Base-by-base conservation (phyloP, 2,113 vertebrate species). In the Eclectus roratus region DNA sequence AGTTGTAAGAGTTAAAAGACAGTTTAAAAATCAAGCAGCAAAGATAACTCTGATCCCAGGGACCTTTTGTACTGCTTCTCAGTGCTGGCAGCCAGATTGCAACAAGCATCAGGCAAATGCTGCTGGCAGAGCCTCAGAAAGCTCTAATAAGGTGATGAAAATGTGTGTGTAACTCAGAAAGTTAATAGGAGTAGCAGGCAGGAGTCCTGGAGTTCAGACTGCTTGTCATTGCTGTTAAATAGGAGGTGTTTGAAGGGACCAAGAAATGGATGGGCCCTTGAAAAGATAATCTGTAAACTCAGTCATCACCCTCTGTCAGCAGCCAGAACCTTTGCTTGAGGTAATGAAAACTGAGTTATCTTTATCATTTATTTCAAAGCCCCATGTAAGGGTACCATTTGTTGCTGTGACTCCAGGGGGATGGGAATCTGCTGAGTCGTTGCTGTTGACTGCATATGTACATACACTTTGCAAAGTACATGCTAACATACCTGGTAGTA, bases 321-420 rank as follows among this genome's bases (percentile, higher is more conserved):
- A 46, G 47, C 60, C 47, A 2, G 53, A 52, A n/a, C 55, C 47
- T 85, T 27, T 17, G 11, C 56, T 24, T 11, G 12, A 19, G 43
- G 29, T 6, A 25, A 37, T n/a, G 31, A 27, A 71, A 53, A 9
- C 3, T 0, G n/a, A 24, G 28, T 11, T 60, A 24, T 53, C 60
- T 65, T 64, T 44, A 11, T 7, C 9, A 1, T 31, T 27, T 47
- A 13, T 24, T 13, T n/a, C 56, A 14, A 43, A 49, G 39, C 27
- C 19, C 1, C 50, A 15, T 58, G 69, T 13, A 8, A 41, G 64
- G 52, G 5, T 0, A 3, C 3, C 2, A 1, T 4, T 35, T 0
- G 6, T 35, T 28, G 58, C 58, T 1, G 6, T n/a, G 55, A 58
- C 55, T 58, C 33, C 56, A 24, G 56, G n/a, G 9, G n/a, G 56